Percentiles rank a stretch among this genome's conserved stretches.
These are phyloP conservation scores for Lerista edwardsae DNA, from an alignment of 2,797 vertebrate genomes.

Conservation along the genomic window DNA sequence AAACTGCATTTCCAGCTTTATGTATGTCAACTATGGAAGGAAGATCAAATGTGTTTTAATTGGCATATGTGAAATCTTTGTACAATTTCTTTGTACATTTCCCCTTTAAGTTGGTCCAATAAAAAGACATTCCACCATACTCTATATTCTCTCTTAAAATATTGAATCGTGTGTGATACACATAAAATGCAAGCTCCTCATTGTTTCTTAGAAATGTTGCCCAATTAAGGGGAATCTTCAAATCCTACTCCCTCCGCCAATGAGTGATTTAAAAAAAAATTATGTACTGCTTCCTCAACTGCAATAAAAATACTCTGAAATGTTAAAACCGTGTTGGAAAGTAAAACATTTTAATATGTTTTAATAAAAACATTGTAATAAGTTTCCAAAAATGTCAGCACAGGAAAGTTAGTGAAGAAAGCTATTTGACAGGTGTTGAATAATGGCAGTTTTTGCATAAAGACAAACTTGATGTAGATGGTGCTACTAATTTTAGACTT, in stretches of 20 bases:
- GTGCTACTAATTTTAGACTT: not conserved
- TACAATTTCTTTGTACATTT: not conserved
- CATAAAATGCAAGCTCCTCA: not conserved
- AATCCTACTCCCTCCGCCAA: not conserved
- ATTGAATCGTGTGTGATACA: not conserved
- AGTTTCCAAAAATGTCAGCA: constrained; percentile 6
- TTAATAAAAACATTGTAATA: not conserved
- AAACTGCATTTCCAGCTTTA: not conserved
- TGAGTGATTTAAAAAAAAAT: not conserved
- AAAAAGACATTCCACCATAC: not conserved
- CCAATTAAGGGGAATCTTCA: not conserved
- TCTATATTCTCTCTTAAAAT: not conserved
- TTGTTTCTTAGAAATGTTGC: not conserved
- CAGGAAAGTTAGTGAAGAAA: not conserved
- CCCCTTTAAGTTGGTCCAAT: not conserved
- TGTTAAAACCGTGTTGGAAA: not conserved
- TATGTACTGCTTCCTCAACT: not conserved
- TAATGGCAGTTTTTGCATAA: not conserved
- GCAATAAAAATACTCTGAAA: constrained; percentile 30
- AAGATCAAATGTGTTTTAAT: not conserved
- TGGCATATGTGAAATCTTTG: not conserved
- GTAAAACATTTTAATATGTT: not conserved
- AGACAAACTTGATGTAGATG: not conserved
- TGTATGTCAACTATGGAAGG: not conserved
- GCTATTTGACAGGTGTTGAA: not conserved